Evolutionary conservation across 2,797 vertebrate species (phyloP), one percentile per base, ranked within the genome.

Genomic region (Anguilla megastoma): DNA sequence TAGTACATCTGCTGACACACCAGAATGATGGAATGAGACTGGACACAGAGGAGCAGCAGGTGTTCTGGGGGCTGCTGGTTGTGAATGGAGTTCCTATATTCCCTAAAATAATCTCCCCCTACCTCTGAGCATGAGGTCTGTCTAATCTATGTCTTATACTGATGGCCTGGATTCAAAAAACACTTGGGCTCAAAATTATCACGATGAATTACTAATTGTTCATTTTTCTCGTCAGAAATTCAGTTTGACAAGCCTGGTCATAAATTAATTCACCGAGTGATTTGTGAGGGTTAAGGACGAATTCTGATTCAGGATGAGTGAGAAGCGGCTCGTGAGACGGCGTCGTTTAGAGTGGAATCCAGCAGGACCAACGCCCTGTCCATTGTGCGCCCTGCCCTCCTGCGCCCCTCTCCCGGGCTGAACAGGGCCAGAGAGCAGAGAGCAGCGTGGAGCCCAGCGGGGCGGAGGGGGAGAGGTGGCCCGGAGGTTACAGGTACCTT

Each of bases 401-500:
- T 41, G 16, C 18, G 6, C 74, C 74, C 74, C 74, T 79, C 36
- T 79, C 33, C 18, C 33, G 14, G 16, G 14, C 16, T 41, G 36
- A 79, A 41, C 74, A 45, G 74, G 33, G 21, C 27, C 33, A 45
- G 74, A 79, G 74, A 45, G 71, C 16, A 45, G 14, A 45, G 33
- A 79, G 36, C 95, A 95, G 96, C 94, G 80, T 95, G 94, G 95
- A 90, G 93, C 94, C 93, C 92, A 96, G 96, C 93, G 3, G 94
- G 96, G 92, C 93, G 83, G 0, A 89, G 91, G 88, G 41, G 86
- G 90, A 88, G 27, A 93, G 95, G 91, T 93, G 84, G 91, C 89
- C 91, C 89, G 90, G 92, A 95, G 96, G 96, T 95, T 94, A 95
- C 96, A 96, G 96, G 96, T 96, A 94, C 95, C 96, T 95, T 96